These are phyloP conservation scores for Rhincodon typus DNA, from an alignment of 2,797 vertebrate species.

Conservation along the genomic window DNA sequence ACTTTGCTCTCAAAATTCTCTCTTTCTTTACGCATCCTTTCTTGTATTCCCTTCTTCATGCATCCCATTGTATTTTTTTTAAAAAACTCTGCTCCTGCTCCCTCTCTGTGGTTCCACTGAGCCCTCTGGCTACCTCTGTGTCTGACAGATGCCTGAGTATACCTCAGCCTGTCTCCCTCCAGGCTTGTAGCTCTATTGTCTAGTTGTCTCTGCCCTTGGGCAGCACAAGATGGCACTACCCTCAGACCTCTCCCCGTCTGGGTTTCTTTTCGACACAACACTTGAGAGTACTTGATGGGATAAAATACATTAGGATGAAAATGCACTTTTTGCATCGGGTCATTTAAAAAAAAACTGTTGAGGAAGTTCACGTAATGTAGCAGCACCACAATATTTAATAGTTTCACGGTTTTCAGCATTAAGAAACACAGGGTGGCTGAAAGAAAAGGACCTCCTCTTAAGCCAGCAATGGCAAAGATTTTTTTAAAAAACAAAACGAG, in stretches of 20 bases:
- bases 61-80: slow-evolving; percentile 54
- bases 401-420: slow-evolving; percentile 68
- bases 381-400: slow-evolving; percentile 80
- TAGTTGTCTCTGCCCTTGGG: slow-evolving; percentile 47
- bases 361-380: slow-evolving; percentile 77
- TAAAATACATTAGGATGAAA: slow-evolving; percentile 59
- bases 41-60: background rate
- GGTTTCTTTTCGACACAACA: slow-evolving; percentile 50
- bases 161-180: slow-evolving; percentile 50
- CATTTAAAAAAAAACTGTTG: slow-evolving; percentile 61
- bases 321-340: slow-evolving; percentile 77
- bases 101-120: slow-evolving; percentile 51
- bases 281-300: slow-evolving; percentile 60
- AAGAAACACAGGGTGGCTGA: slow-evolving; percentile 56
- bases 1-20: slow-evolving; percentile 11
- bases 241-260: slow-evolving; percentile 54
- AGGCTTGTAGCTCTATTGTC: slow-evolving; percentile 46
- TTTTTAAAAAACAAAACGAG: background rate
- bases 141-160: slow-evolving; percentile 49
- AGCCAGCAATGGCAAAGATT: slow-evolving; percentile 41
- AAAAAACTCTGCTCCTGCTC: slow-evolving; percentile 54
- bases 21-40: background rate
- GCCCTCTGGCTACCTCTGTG: slow-evolving; percentile 83
- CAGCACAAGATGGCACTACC: slow-evolving; percentile 49
- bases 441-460: slow-evolving; percentile 49